These are phyloP conservation scores for Lateolabrax maculatus DNA, from an alignment of 2,797 vertebrate species.

Conservation along the genomic window DNA sequence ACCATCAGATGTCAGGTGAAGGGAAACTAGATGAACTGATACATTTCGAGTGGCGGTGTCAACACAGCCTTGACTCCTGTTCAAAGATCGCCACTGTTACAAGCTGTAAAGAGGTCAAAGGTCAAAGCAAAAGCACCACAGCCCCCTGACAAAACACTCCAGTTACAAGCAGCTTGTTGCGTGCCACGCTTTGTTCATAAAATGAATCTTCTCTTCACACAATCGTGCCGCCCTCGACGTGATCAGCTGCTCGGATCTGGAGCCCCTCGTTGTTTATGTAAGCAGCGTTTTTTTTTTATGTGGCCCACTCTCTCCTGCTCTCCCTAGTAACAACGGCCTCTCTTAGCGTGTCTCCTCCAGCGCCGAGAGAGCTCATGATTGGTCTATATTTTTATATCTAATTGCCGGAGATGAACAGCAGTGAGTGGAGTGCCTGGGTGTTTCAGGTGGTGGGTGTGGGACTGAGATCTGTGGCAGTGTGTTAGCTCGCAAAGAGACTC, in stretches of 20 bases:
- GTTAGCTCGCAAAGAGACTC: constrained; percentile 60
- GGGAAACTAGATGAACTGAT: not conserved
- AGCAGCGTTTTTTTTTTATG: constrained; percentile 61
- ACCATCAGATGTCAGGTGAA: not conserved
- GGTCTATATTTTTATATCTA: constrained; percentile 88
- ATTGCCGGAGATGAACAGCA: constrained; percentile 83
- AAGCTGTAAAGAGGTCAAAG: constrained; percentile 43
- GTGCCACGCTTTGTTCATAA: not conserved
- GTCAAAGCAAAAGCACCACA: constrained; percentile 22
- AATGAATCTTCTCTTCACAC: constrained; percentile 12
- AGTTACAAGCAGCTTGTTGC: constrained; percentile 15
- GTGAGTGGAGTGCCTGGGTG: constrained; percentile 65
- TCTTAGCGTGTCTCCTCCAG: constrained; percentile 75
- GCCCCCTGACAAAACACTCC: constrained; percentile 13
- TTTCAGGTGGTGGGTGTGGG: constrained; percentile 75
- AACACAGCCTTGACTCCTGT: constrained; percentile 3
- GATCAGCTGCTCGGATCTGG: constrained; percentile 62
- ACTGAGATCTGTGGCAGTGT: constrained; percentile 69
- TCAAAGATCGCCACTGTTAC: constrained; percentile 29
- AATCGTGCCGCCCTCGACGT: constrained; percentile 40
- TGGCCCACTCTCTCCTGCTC: constrained; percentile 63
- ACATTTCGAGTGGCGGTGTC: not conserved
- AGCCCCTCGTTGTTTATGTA: constrained; percentile 65
- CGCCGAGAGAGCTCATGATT: constrained; percentile 72
- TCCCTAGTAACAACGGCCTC: constrained; percentile 84